phyloP scores from a whole-genome alignment of 2,888 invertebrate genomes.

The Leptopilina myrica region DNA sequence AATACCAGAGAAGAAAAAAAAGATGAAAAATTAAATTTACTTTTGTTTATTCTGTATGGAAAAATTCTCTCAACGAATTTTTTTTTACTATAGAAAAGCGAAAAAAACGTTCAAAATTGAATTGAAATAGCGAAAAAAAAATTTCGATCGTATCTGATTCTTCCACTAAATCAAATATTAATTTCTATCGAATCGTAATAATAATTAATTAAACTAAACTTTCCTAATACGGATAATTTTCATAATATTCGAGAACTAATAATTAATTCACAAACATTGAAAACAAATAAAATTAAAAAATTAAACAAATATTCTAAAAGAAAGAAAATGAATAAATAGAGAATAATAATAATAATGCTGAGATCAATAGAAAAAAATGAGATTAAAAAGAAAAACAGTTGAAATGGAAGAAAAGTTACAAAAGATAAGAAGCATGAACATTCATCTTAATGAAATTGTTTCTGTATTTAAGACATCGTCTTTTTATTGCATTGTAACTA shows the following conservation, averaged over 20 bases:
- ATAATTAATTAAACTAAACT: not conserved
- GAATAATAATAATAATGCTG: not conserved
- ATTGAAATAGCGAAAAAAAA: too few relatives aligned
- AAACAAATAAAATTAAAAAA: not conserved
- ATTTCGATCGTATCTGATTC: too few relatives aligned
- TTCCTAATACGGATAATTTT: not conserved
- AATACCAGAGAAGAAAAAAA: too few relatives aligned
- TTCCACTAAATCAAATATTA: conserved; percentile 54
- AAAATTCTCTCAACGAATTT: too few relatives aligned
- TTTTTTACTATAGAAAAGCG: too few relatives aligned
- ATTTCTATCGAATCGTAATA: not conserved
- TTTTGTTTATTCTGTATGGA: too few relatives aligned
- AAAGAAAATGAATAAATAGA: not conserved
- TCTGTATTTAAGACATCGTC: not conserved
- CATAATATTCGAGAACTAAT: too few relatives aligned
- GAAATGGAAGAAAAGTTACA: not conserved
- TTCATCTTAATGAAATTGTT: not conserved
- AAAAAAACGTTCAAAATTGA: too few relatives aligned
- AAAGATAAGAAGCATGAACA: not conserved
- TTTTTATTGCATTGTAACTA: conserved; percentile 53
- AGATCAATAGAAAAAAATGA: not conserved
- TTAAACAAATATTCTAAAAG: not conserved
- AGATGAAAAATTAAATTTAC: too few relatives aligned
- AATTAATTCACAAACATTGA: too few relatives aligned
- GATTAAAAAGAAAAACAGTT: not conserved